Evolutionary conservation across 2,113 vertebrate genomes (phyloP).

Genomic region (Pandion haliaetus): DNA sequence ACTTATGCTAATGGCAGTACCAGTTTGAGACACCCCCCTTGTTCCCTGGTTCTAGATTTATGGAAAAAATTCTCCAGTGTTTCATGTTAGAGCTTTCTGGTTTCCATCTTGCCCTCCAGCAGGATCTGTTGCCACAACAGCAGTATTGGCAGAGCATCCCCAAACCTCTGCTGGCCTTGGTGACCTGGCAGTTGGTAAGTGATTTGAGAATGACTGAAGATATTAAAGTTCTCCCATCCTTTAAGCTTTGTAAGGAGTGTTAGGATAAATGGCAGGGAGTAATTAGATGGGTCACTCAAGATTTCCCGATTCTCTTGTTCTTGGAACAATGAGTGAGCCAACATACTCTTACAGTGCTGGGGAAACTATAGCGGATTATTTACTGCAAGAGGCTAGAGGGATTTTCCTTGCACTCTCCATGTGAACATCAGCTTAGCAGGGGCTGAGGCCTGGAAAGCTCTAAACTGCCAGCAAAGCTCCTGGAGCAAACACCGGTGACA

Average conservation of each 20-base stretch:
- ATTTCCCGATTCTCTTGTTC: background rate
- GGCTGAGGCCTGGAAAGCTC: background rate
- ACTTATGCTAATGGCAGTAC: background rate
- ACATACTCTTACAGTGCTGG: background rate
- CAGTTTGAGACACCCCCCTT: background rate
- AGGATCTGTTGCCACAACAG: background rate
- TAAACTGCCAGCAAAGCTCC: background rate
- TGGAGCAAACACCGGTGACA: fast-evolving
- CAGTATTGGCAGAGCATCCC: background rate
- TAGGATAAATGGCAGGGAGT: background rate
- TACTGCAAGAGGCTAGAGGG: fast-evolving
- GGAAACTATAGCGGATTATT: fast-evolving
- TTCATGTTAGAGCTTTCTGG: background rate
- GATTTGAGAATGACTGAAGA: background rate
- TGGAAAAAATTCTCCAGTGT: background rate
- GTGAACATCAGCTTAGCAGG: background rate
- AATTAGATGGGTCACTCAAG: background rate
- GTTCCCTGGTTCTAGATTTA: background rate
- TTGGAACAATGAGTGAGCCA: background rate
- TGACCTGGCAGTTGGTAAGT: background rate
- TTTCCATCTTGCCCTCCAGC: background rate
- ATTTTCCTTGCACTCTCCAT: background rate
- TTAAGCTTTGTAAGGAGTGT: background rate
- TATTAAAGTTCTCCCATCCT: background rate
- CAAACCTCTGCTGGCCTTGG: background rate